phyloP scores from a whole-genome alignment of 2,797 vertebrate species.

The Falco peregrinus region DNA sequence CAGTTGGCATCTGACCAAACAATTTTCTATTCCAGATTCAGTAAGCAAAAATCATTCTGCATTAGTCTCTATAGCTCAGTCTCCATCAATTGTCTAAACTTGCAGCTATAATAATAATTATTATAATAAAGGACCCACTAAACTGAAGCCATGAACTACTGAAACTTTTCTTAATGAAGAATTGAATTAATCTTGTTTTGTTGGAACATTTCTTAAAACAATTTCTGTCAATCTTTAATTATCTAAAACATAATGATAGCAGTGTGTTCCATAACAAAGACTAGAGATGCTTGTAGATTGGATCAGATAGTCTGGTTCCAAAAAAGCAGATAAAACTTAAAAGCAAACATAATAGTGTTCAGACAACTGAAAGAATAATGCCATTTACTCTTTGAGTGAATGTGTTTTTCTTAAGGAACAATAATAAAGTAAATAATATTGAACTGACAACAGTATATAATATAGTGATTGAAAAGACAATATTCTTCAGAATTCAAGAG shows the following conservation, averaged over 20 bases:
- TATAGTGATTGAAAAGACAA: not conserved
- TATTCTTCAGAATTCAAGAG: not conserved
- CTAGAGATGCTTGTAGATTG: not conserved
- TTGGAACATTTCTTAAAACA: not conserved
- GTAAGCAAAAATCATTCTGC: constrained; percentile 39
- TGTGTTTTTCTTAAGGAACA: not conserved
- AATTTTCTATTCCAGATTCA: constrained; percentile 22
- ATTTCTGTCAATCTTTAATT: not conserved
- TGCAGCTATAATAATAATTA: not conserved
- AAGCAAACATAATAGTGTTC: not conserved
- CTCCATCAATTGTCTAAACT: not conserved
- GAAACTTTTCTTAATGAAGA: not conserved
- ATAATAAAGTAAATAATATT: not conserved
- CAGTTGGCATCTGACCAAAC: constrained; percentile 34
- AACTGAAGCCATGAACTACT: not conserved
- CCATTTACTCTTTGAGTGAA: not conserved
- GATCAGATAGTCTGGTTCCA: not conserved
- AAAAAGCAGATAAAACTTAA: not conserved
- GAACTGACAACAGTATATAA: not conserved
- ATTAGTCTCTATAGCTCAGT: not conserved
- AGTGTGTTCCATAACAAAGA: not conserved
- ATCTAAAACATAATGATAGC: not conserved
- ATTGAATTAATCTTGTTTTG: not conserved
- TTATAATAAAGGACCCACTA: not conserved
- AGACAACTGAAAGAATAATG: not conserved